Percentiles rank a stretch among this genome's conserved stretches.
Evolutionary conservation across 2,113 vertebrate genomes (phyloP).

Genomic region (Anolis carolinensis): DNA sequence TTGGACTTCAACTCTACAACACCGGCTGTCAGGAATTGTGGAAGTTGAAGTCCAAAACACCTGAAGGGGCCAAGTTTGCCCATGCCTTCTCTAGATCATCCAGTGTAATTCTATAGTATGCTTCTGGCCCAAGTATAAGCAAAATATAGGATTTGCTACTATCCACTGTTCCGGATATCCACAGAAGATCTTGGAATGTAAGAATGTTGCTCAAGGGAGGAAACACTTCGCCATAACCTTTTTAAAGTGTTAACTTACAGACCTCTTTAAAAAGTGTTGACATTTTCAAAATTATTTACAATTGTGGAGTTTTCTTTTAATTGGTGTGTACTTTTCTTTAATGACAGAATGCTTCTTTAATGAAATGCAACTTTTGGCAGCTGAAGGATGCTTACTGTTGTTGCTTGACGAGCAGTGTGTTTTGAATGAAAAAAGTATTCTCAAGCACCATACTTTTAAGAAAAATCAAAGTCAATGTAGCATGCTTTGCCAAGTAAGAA

Average conservation of each 20-base stretch:
- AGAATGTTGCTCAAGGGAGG: not conserved
- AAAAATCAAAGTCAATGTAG: not conserved
- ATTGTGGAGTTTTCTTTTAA: constrained; percentile 26
- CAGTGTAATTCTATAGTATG: too few relatives aligned
- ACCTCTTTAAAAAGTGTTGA: not conserved
- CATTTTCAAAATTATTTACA: constrained; percentile 28
- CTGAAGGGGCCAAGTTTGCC: too few relatives aligned
- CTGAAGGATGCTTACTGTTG: constrained; percentile 11
- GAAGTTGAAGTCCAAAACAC: too few relatives aligned
- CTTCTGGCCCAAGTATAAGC: too few relatives aligned
- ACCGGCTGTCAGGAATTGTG: too few relatives aligned
- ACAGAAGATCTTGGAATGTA: too few relatives aligned
- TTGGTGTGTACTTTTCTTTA: not conserved
- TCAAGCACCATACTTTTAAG: not conserved
- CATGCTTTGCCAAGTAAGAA: not conserved
- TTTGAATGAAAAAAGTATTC: constrained; percentile 18
- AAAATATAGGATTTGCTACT: too few relatives aligned
- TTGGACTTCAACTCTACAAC: too few relatives aligned
- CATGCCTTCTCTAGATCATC: too few relatives aligned
- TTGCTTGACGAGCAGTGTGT: not conserved
- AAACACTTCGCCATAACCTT: not conserved
- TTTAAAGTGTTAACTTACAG: constrained; percentile 17
- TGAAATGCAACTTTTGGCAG: not conserved
- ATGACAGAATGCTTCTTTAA: not conserved
- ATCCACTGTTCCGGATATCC: too few relatives aligned